phyloP scores from a whole-genome alignment of 2,888 invertebrate genomes.

The Aleiodes alternator region DNA sequence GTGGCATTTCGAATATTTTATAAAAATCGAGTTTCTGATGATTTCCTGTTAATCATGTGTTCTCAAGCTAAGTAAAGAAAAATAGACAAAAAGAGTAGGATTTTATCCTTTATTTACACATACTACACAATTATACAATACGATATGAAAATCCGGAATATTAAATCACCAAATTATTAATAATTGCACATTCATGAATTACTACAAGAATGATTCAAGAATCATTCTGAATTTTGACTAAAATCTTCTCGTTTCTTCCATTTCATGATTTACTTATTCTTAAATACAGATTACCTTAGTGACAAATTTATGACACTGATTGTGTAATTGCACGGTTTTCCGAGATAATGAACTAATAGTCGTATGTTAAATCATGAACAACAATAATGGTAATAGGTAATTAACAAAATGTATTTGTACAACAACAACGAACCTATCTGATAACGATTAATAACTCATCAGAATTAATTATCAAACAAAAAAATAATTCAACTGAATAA shows the following conservation, averaged over 20 bases:
- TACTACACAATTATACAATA: slow-evolving; percentile 41
- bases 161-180: slow-evolving; percentile 27
- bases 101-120: slow-evolving; percentile 43
- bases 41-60: too few species aligned
- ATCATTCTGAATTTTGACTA: slow-evolving; percentile 10
- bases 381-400: slow-evolving; percentile 41
- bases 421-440: slow-evolving; percentile 41
- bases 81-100: neutral
- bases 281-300: slow-evolving; percentile 36
- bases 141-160: slow-evolving; percentile 47
- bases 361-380: slow-evolving; percentile 22
- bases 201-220: too few species aligned
- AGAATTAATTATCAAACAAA: slow-evolving; percentile 13
- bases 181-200: slow-evolving; percentile 47
- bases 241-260: neutral
- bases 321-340: slow-evolving; percentile 32
- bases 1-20: too few species aligned
- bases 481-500: slow-evolving; percentile 22
- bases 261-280: slow-evolving; percentile 35
- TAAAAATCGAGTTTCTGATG: too few species aligned
- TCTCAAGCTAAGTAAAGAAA: too few species aligned
- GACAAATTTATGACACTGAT: slow-evolving; percentile 27
- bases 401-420: slow-evolving; percentile 44
- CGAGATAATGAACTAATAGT: slow-evolving; percentile 32
- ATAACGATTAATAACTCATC: slow-evolving; percentile 6